Evolutionary conservation across 2,113 vertebrate genomes (phyloP), one percentile per base, ranked within the genome.

Genomic region (Ictidomys tridecemlineatus): DNA sequence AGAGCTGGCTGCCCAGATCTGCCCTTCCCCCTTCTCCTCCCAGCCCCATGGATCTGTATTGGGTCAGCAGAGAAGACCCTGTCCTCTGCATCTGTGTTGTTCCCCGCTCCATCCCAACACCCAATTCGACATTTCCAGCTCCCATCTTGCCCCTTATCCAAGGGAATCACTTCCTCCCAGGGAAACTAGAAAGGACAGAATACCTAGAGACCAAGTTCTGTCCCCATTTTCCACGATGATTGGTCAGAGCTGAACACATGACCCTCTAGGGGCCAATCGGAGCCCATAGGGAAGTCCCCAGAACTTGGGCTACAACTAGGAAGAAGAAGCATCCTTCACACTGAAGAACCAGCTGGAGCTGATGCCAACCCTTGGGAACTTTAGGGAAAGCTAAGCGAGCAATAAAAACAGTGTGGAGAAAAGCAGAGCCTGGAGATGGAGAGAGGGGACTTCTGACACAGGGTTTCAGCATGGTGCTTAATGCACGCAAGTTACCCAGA

Each of bases 361-460:
- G 51, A 65, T 34, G 58, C 70, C 78, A 84, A 37, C 61, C 72
- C 72, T 13, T 26, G 9, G 58, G 58, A 61, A 61, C 58, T 61
- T 61, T 8, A 13, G 72, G 56, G 10, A 51, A 67, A 83, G 77
- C 22, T 4, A 45, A 45, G 4, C 28, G 18, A 85, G 32, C 70
- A 61, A 39, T 51, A 70, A 61, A 69, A 67, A 14, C 26, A 32
- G 9, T 24, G 13, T 0, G 6, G 65, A n/a, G 42, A 17, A 67
- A 45, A 88, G 73, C 32, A 8, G 88, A n/a, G 20, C 26, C 42
- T 2, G 8, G 32, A 20, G 30, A 16, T 22, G 48, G 61, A 58
- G 51, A 11, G 0, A 4, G 3, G 20, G 26, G 53, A 0, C 42
- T 76, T 91, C 58, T 48, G 70, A 73, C 0, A 37, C 39, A 1